Conservation (phyloP, 2,888 invertebrate species). For the Papilio demoleus region DNA sequence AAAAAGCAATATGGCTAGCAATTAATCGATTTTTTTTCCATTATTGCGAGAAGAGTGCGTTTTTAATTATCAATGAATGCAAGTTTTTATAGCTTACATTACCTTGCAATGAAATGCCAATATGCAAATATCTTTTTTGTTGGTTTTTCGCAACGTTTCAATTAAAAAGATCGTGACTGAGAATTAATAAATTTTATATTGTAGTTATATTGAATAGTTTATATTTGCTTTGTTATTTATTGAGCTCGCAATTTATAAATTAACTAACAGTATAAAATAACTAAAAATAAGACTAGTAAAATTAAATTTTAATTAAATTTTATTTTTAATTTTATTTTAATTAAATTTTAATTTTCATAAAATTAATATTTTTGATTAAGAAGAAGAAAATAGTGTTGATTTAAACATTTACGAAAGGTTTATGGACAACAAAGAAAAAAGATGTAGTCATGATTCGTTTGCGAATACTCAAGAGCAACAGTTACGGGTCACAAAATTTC, state of each 20-base stretch:
- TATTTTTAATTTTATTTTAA: no score
- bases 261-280: background rate
- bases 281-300: no score
- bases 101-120: conserved; percentile 3
- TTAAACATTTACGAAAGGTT: no score
- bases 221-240: background rate
- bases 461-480: no score
- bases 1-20: background rate
- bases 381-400: no score
- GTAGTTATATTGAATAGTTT: background rate
- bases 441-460: no score
- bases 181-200: conserved; percentile 7
- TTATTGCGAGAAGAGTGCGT: conserved; percentile 1
- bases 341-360: no score
- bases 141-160: conserved; percentile 2
- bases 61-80: conserved; percentile 12
- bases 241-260: background rate
- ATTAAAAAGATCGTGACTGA: conserved; percentile 10
- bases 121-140: conserved; percentile 15
- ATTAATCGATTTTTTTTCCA: conserved; percentile 10
- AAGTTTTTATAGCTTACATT: background rate
- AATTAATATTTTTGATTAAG: no score
- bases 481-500: no score
- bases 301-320: no score
- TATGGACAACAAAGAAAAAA: no score